Evolutionary conservation across 2,888 invertebrate species (phyloP).

Genomic region (Plagodis dolabraria): DNA sequence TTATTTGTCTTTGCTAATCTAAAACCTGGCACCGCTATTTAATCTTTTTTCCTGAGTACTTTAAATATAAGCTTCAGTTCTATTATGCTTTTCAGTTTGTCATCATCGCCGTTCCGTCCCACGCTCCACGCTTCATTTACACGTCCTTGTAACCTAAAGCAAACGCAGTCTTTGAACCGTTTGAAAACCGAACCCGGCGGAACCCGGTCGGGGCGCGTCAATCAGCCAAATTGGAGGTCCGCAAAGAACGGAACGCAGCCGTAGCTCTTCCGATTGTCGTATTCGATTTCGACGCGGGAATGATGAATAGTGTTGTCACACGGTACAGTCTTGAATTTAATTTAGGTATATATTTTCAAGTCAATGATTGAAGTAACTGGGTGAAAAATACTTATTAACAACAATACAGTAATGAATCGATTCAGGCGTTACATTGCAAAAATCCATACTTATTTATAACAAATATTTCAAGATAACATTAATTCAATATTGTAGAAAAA

Average conservation of each 20-base stretch:
- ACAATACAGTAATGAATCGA: too few species aligned
- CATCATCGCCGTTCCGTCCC: slow-evolving; percentile 2
- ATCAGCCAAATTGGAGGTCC: slow-evolving; percentile 79
- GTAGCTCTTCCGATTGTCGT: slow-evolving; percentile 60
- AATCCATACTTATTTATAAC: too few species aligned
- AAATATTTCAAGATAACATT: too few species aligned
- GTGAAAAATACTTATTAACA: too few species aligned
- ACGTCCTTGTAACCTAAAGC: slow-evolving; percentile 53
- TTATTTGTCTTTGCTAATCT: too few species aligned
- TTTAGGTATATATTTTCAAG: too few species aligned
- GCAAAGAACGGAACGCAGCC: slow-evolving; percentile 68
- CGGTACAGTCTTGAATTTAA: neutral
- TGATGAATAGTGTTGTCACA: slow-evolving; percentile 17
- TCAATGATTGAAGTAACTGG: too few species aligned
- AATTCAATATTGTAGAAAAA: too few species aligned
- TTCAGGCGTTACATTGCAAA: too few species aligned
- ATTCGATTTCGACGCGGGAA: slow-evolving; percentile 38
- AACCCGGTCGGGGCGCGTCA: slow-evolving; percentile 65
- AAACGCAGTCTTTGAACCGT: slow-evolving; percentile 72
- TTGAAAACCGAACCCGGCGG: slow-evolving; percentile 70
- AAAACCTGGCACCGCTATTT: too few species aligned
- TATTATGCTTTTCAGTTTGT: neutral
- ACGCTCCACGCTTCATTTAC: slow-evolving; percentile 26
- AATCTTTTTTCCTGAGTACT: too few species aligned
- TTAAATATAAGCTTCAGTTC: neutral